Percentiles rank a stretch among this genome's conserved stretches.
phyloP scores from a whole-genome alignment of 2,888 invertebrate species.

The Plebejus melissa region DNA sequence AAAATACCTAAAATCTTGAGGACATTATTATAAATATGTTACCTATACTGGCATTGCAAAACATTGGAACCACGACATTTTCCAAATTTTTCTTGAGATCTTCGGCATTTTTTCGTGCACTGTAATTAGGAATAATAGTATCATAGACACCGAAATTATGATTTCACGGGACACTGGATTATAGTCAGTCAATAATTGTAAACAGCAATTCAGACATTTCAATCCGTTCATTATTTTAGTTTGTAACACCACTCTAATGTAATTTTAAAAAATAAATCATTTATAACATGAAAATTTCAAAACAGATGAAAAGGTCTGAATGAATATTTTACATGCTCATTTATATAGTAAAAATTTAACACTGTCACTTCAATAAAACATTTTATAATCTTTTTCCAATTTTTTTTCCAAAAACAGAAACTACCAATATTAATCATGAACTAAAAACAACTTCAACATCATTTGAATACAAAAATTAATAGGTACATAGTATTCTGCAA shows the following conservation, averaged over 20 bases:
- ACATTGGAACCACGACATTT: conserved; percentile 98
- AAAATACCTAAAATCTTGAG: conserved; percentile 69
- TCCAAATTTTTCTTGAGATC: conserved; percentile 96
- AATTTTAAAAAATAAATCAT: neutral
- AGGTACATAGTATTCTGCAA: neutral
- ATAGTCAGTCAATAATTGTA: neutral
- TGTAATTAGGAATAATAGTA: conserved; percentile 82
- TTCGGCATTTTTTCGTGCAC: conserved; percentile 96
- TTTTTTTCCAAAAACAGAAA: too few relatives aligned
- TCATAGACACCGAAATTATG: conserved; percentile 72
- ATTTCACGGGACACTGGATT: conserved; percentile 45
- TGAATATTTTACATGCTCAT: neutral
- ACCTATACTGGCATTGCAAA: conserved; percentile 94
- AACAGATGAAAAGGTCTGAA: neutral
- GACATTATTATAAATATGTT: conserved; percentile 80
- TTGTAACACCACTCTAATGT: neutral
- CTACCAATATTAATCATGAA: too few relatives aligned
- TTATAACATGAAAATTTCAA: neutral
- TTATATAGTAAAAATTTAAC: too few relatives aligned
- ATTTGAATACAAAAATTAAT: neutral
- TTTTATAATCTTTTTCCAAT: too few relatives aligned
- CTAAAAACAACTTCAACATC: too few relatives aligned
- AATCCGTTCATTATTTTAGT: neutral
- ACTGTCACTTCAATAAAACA: too few relatives aligned
- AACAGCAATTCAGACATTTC: conserved; percentile 4